These are phyloP conservation scores for Sylvicola fuscatus DNA, from an alignment of 2,888 invertebrate genomes.

Conservation along the genomic window DNA sequence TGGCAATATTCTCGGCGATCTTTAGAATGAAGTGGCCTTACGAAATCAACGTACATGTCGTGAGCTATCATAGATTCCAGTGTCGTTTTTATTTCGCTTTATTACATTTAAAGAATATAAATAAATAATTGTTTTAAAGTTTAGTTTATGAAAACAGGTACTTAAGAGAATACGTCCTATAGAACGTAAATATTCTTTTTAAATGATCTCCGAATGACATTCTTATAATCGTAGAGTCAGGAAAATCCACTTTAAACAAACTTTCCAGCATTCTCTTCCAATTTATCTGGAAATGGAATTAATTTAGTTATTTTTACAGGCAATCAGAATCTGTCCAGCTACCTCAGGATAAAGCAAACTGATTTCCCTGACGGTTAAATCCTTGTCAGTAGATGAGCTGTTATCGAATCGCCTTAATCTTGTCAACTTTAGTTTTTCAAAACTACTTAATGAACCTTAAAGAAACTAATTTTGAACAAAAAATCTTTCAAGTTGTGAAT, in stretches of 20 bases:
- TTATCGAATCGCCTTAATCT: no score
- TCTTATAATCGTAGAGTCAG: not conserved
- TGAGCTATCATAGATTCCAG: not conserved
- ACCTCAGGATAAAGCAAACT: not conserved
- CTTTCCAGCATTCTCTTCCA: not conserved
- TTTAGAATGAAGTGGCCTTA: not conserved
- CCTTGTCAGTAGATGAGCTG: no score
- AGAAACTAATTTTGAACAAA: no score
- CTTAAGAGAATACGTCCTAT: not conserved
- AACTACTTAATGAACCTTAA: no score
- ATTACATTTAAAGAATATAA: not conserved
- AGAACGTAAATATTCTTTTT: conserved; percentile 1
- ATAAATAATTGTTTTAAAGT: not conserved
- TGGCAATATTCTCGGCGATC: conserved; percentile 1
- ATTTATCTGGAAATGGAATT: not conserved
- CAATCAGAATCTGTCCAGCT: not conserved
- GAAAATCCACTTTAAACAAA: not conserved
- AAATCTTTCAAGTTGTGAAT: not conserved
- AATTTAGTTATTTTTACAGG: not conserved
- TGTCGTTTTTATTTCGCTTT: conserved; percentile 1
- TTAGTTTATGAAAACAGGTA: not conserved
- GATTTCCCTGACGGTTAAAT: not conserved
- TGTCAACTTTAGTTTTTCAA: no score
- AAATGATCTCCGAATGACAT: not conserved
- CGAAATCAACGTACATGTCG: conserved; percentile 2